These are phyloP conservation scores for Galendromus occidentalis DNA, from an alignment of 1,140 invertebrate species.

Conservation along the genomic window DNA sequence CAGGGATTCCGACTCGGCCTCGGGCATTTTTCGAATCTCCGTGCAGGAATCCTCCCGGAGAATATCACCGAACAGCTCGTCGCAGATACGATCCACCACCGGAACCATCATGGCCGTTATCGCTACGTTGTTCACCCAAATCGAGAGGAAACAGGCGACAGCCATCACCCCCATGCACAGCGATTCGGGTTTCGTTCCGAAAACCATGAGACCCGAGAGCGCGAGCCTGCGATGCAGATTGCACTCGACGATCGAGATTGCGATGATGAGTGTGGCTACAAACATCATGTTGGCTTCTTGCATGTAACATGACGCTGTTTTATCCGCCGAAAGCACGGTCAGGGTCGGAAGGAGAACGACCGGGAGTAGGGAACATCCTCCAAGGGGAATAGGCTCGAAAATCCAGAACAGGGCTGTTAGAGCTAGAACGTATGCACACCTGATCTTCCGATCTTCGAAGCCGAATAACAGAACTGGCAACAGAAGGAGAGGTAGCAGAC, in stretches of 20 bases:
- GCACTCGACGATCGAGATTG: neutral
- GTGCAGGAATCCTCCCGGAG: neutral
- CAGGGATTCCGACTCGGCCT: neutral
- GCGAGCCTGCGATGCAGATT: neutral
- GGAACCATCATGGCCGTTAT: conserved; percentile 20
- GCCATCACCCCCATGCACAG: neutral
- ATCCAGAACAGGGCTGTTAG: neutral
- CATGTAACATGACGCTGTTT: neutral
- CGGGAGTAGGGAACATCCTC: neutral
- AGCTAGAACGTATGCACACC: neutral
- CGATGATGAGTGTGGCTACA: neutral
- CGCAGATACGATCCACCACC: conserved; percentile 14
- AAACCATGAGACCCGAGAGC: neutral
- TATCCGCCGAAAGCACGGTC: neutral
- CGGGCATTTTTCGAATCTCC: neutral
- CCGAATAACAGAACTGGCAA: neutral
- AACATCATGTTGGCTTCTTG: conserved; percentile 5
- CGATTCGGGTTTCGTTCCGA: neutral
- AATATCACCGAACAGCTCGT: neutral
- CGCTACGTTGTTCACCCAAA: conserved; percentile 12
- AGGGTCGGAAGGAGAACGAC: neutral
- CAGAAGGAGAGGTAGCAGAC: neutral
- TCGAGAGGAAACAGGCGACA: neutral
- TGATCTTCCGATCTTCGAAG: neutral
- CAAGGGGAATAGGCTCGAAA: neutral